Evolutionary conservation across 2,888 invertebrate species (phyloP).

Genomic region (Rhingia campestris): DNA sequence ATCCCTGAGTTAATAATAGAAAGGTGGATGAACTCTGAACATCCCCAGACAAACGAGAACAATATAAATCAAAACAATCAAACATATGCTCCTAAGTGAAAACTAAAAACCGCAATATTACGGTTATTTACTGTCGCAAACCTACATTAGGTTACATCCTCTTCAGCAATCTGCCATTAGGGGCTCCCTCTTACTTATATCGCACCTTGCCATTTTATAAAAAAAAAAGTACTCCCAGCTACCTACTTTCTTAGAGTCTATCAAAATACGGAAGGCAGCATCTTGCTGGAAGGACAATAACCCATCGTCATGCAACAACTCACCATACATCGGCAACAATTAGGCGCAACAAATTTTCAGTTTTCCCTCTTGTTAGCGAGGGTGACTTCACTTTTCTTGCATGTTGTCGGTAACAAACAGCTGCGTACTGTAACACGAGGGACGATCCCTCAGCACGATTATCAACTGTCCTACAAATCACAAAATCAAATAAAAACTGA

Average conservation of each 20-base stretch:
- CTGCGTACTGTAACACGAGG: conserved; percentile 39
- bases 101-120: conserved; percentile 72
- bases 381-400: conserved; percentile 44
- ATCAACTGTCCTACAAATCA: conserved; percentile 30
- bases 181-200: conserved; percentile 6
- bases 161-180: conserved; percentile 38
- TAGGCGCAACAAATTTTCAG: conserved; percentile 49
- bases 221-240: conserved; percentile 6
- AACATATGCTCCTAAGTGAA: conserved; percentile 68
- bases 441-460: conserved; percentile 42
- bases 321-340: conserved; percentile 45
- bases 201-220: conserved; percentile 27
- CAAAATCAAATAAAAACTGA: conserved; percentile 22
- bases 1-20: background rate
- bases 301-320: conserved; percentile 51
- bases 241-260: conserved; percentile 32
- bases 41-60: background rate
- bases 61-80: conserved; percentile 20
- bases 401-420: conserved; percentile 7
- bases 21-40: conserved; percentile 38
- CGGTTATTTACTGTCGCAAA: conserved; percentile 70
- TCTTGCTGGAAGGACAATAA: conserved; percentile 53
- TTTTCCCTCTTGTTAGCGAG: conserved; percentile 37
- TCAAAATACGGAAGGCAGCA: conserved; percentile 61
- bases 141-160: conserved; percentile 67